Evolutionary conservation across 2,888 invertebrate species (phyloP), one percentile per base, ranked within the genome.

Genomic region (Micropterix aruncella): DNA sequence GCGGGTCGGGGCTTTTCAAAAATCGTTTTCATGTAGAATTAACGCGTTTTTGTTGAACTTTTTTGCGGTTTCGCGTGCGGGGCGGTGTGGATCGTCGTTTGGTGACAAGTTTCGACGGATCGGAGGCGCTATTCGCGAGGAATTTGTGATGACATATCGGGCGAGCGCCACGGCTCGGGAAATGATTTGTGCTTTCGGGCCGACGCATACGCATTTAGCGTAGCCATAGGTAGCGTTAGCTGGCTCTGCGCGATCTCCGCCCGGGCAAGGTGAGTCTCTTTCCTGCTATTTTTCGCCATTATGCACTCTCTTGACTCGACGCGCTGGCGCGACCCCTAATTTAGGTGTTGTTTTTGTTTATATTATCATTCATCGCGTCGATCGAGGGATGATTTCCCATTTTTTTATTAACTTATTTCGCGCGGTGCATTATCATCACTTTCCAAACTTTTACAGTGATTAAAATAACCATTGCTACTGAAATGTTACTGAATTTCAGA

Each of bases 121-220:
- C 56, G 60, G 55, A 62, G 57, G 67, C 61, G 65, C 64, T 63
- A 63, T 65, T 60, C 60, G 70, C 70, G 65, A 68, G 69, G 68
- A 70, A 67, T 67, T 66, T 63, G 66, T 62, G 61, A 61, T 66
- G 65, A 70, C 68, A 70, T 70, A 61, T 61, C 62, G 57, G 67
- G 66, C 67, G 68, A 69, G 69, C 70, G 70, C 70, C 70, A 70
- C 70, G 70, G 70, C 61, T 70, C 66, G 70, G 70, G 70, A 70
- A 70, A 71, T 70, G 70, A 70, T 67, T 70, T 68, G 70, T 70
- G 70, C 70, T 70, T 70, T 70, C 70, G 70, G n/a, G 66, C 61
- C 59, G 70, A 66, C 70, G 70, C 70, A 70, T 62, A 70, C 70
- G 70, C 70, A 70, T 57, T 59, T 61, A 63, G 63, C 60, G 68